Evolutionary conservation across 2,113 vertebrate genomes (phyloP), one percentile per base, ranked within the genome.

Genomic region (Ochotona princeps): DNA sequence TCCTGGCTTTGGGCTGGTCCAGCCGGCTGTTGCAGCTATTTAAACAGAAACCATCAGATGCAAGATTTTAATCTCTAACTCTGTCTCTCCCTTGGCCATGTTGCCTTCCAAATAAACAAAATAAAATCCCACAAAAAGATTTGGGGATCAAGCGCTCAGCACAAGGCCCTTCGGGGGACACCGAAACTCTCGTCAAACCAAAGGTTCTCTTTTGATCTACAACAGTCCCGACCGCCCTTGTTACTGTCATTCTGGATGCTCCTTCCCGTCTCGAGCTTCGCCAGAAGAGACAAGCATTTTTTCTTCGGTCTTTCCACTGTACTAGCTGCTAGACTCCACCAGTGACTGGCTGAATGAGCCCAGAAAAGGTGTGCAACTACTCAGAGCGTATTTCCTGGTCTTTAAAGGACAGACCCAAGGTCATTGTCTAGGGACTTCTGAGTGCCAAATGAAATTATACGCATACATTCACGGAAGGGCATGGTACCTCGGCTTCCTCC

Each of bases 381-480:
- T 8, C 4, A 38, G 38, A 49, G n/a, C 14, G 2, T 11, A 7
- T 25, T 63, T 32, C 30, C 83, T 63, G 84, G 32, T 5, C 35
- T 70, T 28, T 8, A 10, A 14, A 15, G 5, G 35, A 70, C 10
- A 44, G 78, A 67, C 21, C 21, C 13, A 54, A 2, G 12, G 1
- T 21, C 2, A 2, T 3, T n/a, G 54, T 5, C 8, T 32, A 44
- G 47, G 57, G 60, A 14, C 38, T 10, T 21, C 23, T 10, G 49
- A 9, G 18, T 7, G 44, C 0, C 10, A 18, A 73, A 44, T n/a
- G 57, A 61, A 32, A 72, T 54, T 26, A 51, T 11, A 70, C 12
- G 17, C 10, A 2, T 9, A 17, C 0, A 1, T 2, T 0, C 0
- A 2, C 3, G 2, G 0, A n/a, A 28, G 32, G 20, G 3, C 14